These are phyloP conservation scores for Semaprochilodus insignis DNA, from an alignment of 2,797 vertebrate species.

Conservation along the genomic window DNA sequence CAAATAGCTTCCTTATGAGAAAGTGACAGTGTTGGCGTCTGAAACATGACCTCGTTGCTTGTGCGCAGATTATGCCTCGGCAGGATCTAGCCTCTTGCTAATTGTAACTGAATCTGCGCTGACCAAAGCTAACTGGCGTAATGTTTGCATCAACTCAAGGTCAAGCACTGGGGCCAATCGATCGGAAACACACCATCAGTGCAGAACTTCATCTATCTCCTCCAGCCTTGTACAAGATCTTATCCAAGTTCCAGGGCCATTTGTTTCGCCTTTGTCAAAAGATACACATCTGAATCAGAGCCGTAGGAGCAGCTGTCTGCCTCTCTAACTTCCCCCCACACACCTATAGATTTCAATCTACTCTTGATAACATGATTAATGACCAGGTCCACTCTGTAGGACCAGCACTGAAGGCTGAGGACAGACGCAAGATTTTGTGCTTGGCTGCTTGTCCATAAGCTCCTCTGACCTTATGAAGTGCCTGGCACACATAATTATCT, in stretches of 20 bases:
- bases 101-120: constrained; percentile 83
- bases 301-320: neutral
- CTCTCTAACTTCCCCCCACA: neutral
- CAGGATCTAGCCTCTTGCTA: constrained; percentile 80
- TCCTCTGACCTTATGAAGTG: constrained; percentile 69
- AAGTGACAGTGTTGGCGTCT: constrained; percentile 55
- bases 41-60: constrained; percentile 74
- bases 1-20: constrained; percentile 51
- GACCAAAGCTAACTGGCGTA: constrained; percentile 74
- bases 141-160: constrained; percentile 79
- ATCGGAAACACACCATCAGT: constrained; percentile 64
- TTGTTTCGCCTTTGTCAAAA: constrained; percentile 41
- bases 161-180: constrained; percentile 74
- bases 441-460: constrained; percentile 40
- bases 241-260: constrained; percentile 33
- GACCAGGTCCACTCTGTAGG: constrained; percentile 18
- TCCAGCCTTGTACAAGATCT: constrained; percentile 38
- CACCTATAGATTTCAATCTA: constrained; percentile 40
- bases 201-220: constrained; percentile 72
- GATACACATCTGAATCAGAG: constrained; percentile 7
- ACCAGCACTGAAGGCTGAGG: neutral
- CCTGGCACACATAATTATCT: constrained; percentile 79
- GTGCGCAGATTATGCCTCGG: constrained; percentile 63
- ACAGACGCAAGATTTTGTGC: constrained; percentile 26
- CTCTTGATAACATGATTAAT: constrained; percentile 52